phyloP scores from a whole-genome alignment of 2,888 invertebrate genomes.

The Elysia crispata region DNA sequence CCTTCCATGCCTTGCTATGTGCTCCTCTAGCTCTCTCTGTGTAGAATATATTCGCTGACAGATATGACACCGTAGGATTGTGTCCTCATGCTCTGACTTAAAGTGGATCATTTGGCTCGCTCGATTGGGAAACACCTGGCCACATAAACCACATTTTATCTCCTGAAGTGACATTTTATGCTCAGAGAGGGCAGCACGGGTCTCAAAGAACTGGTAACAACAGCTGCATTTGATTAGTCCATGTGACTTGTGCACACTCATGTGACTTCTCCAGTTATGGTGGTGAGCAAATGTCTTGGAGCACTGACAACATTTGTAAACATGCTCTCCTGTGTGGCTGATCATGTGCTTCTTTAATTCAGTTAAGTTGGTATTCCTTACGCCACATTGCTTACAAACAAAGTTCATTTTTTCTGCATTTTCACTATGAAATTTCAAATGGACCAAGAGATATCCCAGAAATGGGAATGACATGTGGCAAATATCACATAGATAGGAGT shows the following conservation, averaged over 20 bases:
- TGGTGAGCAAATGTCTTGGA: slow-evolving; percentile 36
- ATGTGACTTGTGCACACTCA: slow-evolving; percentile 35
- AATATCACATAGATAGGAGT: no score
- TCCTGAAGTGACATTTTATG: slow-evolving; percentile 45
- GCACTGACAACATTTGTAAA: slow-evolving; percentile 44
- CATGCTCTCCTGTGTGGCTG: slow-evolving; percentile 41
- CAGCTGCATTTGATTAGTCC: slow-evolving; percentile 38
- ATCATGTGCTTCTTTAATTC: no score
- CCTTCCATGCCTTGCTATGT: slow-evolving; percentile 40
- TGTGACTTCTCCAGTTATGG: slow-evolving; percentile 38
- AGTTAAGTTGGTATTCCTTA: no score
- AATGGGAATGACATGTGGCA: no score
- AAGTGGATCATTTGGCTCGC: slow-evolving; percentile 44
- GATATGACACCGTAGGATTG: slow-evolving; percentile 36
- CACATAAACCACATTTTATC: slow-evolving; percentile 46
- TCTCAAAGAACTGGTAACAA: slow-evolving; percentile 34
- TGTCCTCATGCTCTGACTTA: slow-evolving; percentile 23
- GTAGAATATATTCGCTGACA: neutral
- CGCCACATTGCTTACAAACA: no score
- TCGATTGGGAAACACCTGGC: slow-evolving; percentile 43
- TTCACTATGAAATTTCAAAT: no score
- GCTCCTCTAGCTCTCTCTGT: slow-evolving; percentile 39
- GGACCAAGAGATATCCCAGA: no score
- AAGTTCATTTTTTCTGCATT: no score
- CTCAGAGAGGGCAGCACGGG: slow-evolving; percentile 41